phyloP scores from a whole-genome alignment of 1,140 invertebrate genomes.

The Phthorimaea operculella region DNA sequence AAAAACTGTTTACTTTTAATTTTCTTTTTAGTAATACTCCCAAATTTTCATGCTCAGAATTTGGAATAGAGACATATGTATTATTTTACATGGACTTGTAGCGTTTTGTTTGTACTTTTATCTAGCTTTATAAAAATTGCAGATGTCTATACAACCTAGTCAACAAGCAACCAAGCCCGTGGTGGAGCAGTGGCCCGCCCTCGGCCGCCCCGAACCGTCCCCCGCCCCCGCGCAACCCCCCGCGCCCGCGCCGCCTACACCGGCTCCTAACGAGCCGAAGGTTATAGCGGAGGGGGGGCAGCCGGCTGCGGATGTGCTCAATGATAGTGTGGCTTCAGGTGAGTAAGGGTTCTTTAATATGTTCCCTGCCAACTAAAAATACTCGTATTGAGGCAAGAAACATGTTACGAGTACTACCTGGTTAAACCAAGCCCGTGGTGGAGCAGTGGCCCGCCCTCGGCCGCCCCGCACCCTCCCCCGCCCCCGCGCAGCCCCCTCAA shows the following conservation, averaged over 20 bases:
- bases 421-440: constrained; percentile 10
- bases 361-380: too few species aligned
- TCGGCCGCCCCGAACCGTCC: constrained; percentile 17
- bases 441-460: constrained; percentile 53
- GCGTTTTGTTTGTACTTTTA: too few species aligned
- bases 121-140: too few species aligned
- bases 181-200: constrained; percentile 50
- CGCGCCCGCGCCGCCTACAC: constrained; percentile 3
- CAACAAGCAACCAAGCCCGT: background rate
- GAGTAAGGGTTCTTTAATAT: too few species aligned
- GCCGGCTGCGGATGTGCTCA: constrained; percentile 5
- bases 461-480: constrained; percentile 1
- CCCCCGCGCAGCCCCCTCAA: background rate
- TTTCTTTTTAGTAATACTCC: too few species aligned
- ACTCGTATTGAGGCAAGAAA: too few species aligned
- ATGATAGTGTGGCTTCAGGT: background rate
- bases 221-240: background rate
- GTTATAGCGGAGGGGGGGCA: background rate
- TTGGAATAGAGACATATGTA: too few species aligned
- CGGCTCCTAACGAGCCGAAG: background rate
- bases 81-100: too few species aligned
- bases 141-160: too few species aligned
- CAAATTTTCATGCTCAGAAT: too few species aligned
- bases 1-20: too few species aligned
- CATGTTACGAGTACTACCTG: too few species aligned